Conservation (phyloP, 2,797 vertebrate genomes). For the Tenualosa ilisha region DNA sequence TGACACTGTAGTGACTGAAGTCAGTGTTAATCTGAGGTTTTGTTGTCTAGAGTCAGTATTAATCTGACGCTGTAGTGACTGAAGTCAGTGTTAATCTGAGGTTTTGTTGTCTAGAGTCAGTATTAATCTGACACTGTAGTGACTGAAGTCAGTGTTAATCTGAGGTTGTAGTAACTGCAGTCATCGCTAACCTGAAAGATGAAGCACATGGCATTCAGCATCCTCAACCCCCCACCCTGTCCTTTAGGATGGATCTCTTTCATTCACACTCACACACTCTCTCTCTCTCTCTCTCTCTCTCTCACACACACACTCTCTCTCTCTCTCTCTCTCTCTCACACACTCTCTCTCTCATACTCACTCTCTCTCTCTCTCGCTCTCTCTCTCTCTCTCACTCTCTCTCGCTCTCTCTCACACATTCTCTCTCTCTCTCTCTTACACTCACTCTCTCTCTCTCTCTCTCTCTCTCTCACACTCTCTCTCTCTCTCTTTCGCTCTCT, state of each 20-base stretch:
- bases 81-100: neutral
- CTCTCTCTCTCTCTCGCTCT: neutral
- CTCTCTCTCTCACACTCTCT: neutral
- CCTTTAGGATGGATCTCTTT: neutral
- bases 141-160: neutral
- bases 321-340: neutral
- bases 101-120: no score
- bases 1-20: neutral
- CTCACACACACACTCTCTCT: neutral
- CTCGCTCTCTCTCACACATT: neutral
- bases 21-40: no score
- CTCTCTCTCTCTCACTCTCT: neutral
- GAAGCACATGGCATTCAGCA: no score
- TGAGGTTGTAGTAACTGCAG: no score
- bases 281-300: neutral
- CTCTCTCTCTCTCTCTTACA: neutral
- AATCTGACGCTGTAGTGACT: neutral
- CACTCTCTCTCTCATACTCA: neutral
- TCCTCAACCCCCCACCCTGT: neutral
- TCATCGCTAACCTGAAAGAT: no score
- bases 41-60: neutral
- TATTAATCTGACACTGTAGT: neutral
- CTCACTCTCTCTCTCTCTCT: neutral
- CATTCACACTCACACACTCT: neutral
- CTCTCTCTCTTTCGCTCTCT: neutral